These are phyloP conservation scores for Ceriagrion tenellum DNA, from an alignment of 2,888 invertebrate species.

Conservation along the genomic window DNA sequence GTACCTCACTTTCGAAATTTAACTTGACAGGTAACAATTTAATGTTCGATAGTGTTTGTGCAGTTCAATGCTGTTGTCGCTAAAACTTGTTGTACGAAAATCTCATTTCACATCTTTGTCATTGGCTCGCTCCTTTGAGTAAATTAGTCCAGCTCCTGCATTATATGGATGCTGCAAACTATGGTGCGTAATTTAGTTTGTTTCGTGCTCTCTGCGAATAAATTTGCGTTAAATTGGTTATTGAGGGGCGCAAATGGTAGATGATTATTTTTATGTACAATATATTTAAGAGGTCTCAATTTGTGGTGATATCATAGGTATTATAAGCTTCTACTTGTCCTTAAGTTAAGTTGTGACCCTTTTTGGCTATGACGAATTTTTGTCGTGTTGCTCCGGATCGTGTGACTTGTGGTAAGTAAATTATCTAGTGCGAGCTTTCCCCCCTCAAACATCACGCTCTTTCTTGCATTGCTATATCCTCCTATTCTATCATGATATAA, in stretches of 20 bases:
- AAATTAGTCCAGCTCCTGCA: neutral
- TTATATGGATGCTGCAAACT: neutral
- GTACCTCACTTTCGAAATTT: neutral
- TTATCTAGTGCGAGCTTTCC: too few species aligned
- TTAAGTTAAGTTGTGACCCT: neutral
- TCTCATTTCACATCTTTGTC: neutral
- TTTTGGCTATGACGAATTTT: neutral
- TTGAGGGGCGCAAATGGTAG: too few species aligned
- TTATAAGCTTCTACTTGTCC: neutral
- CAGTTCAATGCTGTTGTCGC: neutral
- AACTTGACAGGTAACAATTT: neutral
- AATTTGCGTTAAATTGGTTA: neutral
- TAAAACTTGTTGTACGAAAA: neutral
- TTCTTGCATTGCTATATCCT: too few species aligned
- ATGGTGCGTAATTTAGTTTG: constrained; percentile 15
- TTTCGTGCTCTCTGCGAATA: neutral
- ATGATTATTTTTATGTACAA: neutral
- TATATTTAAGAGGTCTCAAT: neutral
- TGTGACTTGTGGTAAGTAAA: too few species aligned
- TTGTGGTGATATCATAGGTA: neutral
- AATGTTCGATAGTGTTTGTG: neutral
- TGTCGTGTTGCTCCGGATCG: too few species aligned
- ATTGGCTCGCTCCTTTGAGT: neutral
- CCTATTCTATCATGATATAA: too few species aligned
- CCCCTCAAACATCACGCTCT: too few species aligned